Percentiles rank a stretch among this genome's conserved stretches.
phyloP scores from a whole-genome alignment of 2,113 vertebrate species.

The Pantherophis guttatus region DNA sequence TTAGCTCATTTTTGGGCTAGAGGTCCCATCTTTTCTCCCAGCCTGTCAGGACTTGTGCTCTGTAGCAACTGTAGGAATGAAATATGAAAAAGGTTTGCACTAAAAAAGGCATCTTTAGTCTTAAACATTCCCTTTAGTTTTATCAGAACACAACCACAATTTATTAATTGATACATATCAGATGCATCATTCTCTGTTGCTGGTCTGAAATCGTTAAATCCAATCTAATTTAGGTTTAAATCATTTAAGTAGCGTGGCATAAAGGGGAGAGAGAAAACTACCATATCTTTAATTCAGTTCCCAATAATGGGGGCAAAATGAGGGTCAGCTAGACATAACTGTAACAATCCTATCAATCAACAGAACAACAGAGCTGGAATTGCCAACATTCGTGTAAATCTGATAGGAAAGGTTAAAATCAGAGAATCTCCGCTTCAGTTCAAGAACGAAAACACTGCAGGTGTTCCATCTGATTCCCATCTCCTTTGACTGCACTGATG shows the following conservation, averaged over 20 bases:
- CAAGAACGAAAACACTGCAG: background rate
- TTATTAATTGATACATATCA: background rate
- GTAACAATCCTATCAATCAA: background rate
- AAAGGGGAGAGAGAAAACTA: background rate
- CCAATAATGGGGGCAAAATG: background rate
- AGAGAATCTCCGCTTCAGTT: background rate
- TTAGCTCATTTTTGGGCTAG: background rate
- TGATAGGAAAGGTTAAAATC: background rate
- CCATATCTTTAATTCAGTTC: background rate
- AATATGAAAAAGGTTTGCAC: background rate
- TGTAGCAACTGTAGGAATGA: background rate
- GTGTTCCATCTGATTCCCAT: too few relatives aligned
- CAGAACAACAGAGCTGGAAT: background rate
- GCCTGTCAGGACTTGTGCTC: background rate
- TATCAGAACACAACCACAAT: too few relatives aligned
- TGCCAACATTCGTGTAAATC: background rate
- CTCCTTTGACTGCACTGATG: background rate
- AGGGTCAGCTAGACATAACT: background rate
- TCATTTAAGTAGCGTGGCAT: background rate
- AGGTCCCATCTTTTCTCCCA: background rate
- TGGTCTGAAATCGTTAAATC: background rate
- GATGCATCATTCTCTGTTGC: background rate
- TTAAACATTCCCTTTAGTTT: background rate
- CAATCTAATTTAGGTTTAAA: background rate
- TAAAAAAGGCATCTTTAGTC: background rate